phyloP scores from a whole-genome alignment of 2,113 vertebrate genomes.

The Pandion haliaetus region DNA sequence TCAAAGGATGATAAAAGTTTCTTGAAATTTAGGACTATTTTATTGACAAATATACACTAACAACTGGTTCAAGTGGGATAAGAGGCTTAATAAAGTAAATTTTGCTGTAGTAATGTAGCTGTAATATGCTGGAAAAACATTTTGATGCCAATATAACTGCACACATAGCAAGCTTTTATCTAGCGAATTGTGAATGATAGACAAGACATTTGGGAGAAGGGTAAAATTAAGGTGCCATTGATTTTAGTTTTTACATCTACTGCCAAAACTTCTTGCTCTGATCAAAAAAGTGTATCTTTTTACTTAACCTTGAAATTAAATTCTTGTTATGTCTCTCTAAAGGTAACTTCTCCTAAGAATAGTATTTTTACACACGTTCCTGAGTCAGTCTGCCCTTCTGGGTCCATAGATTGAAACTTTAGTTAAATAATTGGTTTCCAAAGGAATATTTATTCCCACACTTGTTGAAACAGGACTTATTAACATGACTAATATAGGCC shows the following conservation, averaged over 20 bases:
- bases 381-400: background rate
- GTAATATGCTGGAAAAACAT: background rate
- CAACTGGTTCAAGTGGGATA: background rate
- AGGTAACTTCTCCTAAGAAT: background rate
- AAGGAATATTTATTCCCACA: background rate
- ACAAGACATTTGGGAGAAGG: background rate
- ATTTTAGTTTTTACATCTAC: background rate
- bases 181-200: background rate
- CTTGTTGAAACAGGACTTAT: background rate
- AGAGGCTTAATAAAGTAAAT: background rate
- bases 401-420: background rate
- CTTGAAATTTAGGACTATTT: background rate
- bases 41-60: background rate
- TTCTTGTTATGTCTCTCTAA: background rate
- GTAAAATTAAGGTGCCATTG: background rate
- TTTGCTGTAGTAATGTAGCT: background rate
- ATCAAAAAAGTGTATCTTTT: background rate
- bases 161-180: background rate
- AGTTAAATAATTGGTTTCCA: background rate
- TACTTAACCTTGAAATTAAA: background rate
- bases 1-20: background rate
- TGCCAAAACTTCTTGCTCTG: background rate
- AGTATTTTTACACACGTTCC: background rate
- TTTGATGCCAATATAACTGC: background rate
- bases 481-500: background rate